Conservation (phyloP, 2,113 vertebrate genomes). For the Pogonocichla stellata region DNA sequence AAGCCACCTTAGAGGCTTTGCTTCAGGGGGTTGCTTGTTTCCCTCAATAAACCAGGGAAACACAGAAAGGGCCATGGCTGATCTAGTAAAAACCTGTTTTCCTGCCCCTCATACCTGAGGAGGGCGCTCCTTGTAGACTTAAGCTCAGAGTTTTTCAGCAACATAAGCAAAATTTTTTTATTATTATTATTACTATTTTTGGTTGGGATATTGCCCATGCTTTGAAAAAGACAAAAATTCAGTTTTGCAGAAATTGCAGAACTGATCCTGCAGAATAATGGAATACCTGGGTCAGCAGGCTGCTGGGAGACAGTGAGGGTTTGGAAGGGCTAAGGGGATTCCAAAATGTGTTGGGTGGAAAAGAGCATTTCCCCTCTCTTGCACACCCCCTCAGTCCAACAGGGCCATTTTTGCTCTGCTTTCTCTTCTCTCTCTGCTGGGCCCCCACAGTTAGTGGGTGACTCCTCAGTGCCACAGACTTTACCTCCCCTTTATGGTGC, state of each 20-base stretch:
- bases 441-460: too few relatives aligned
- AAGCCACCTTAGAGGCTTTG: background rate
- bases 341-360: background rate
- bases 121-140: background rate
- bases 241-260: background rate
- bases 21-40: background rate
- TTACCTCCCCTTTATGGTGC: too few relatives aligned
- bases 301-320: background rate
- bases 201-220: background rate
- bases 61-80: background rate
- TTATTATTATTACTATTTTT: too few relatives aligned
- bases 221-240: background rate
- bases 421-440: background rate
- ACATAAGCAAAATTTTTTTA: background rate
- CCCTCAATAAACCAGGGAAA: background rate
- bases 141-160: background rate
- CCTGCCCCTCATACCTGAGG: background rate
- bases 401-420: background rate
- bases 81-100: background rate
- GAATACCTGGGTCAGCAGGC: background rate
- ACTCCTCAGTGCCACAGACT: background rate
- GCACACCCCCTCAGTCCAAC: rapidly evolving
- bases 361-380: background rate
- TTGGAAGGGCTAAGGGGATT: background rate
- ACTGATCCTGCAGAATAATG: background rate